These are phyloP conservation scores for Neomicropteryx cornuta DNA, from an alignment of 1,140 invertebrate species.

Conservation along the genomic window DNA sequence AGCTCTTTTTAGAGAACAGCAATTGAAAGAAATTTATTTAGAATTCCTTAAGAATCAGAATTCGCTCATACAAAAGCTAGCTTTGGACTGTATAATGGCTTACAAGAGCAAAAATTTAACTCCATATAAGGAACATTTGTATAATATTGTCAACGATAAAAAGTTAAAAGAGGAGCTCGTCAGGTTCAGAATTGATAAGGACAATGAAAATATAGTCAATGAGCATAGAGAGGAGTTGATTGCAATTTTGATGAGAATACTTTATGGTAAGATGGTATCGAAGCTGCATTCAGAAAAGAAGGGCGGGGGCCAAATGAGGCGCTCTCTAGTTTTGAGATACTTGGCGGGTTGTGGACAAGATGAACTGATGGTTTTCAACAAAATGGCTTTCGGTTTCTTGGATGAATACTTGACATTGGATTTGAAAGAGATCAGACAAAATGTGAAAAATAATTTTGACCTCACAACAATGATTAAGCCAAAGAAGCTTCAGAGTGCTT, in stretches of 20 bases:
- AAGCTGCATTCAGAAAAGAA: conserved; percentile 67
- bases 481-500: conserved; percentile 59
- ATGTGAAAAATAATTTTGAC: conserved; percentile 39
- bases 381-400: conserved; percentile 74
- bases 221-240: conserved; percentile 68
- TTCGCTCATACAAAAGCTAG: conserved; percentile 66
- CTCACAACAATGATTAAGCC: conserved; percentile 53
- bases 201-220: conserved; percentile 50
- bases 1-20: conserved; percentile 61
- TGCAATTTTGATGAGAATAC: conserved; percentile 71
- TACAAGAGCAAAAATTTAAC: conserved; percentile 66
- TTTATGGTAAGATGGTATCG: conserved; percentile 81
- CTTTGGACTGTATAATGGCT: conserved; percentile 72
- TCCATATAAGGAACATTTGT: conserved; percentile 68
- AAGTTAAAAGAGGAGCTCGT: conserved; percentile 77
- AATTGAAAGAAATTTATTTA: conserved; percentile 63
- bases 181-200: conserved; percentile 63
- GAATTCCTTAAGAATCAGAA: conserved; percentile 72
- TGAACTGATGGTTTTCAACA: conserved; percentile 69
- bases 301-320: conserved; percentile 50
- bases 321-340: conserved; percentile 73
- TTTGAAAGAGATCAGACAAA: conserved; percentile 29
- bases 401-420: conserved; percentile 47
- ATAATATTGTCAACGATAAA: conserved; percentile 73
- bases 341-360: conserved; percentile 65